Percentiles rank a stretch among this genome's conserved stretches.
These are phyloP conservation scores for Pseudeuparius sepicola DNA, from an alignment of 2,888 invertebrate genomes.

Conservation along the genomic window DNA sequence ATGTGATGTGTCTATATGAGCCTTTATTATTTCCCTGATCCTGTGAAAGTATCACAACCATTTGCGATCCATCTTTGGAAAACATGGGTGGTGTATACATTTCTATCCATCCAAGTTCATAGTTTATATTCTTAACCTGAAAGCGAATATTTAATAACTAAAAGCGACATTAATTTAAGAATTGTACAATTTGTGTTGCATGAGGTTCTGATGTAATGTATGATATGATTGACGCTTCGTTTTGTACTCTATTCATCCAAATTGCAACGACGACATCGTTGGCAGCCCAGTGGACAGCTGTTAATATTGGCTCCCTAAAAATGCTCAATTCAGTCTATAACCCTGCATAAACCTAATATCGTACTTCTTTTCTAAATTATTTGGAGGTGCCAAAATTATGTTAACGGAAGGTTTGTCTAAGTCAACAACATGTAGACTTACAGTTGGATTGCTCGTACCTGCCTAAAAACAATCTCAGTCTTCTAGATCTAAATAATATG, in stretches of 20 bases:
- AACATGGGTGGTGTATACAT: conserved; percentile 61
- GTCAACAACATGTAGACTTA: conserved; percentile 51
- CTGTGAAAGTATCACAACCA: conserved; percentile 66
- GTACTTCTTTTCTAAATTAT: conserved; percentile 35
- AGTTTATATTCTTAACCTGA: conserved; percentile 41
- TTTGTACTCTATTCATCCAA: conserved; percentile 88
- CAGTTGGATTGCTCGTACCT: conserved; percentile 57
- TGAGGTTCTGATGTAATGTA: conserved; percentile 26
- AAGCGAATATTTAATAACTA: conserved; percentile 25
- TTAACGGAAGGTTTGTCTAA: conserved; percentile 40
- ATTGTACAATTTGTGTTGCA: background rate
- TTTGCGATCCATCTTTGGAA: conserved; percentile 54
- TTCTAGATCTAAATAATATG: conserved; percentile 4
- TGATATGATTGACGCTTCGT: conserved; percentile 43
- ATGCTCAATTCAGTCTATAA: background rate
- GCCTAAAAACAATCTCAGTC: conserved; percentile 39
- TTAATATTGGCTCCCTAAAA: conserved; percentile 48
- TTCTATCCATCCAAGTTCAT: conserved; percentile 68
- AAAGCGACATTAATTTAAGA: too few species aligned
- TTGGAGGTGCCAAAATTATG: conserved; percentile 30
- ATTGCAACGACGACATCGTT: conserved; percentile 60
- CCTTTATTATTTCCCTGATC: conserved; percentile 47
- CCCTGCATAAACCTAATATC: conserved; percentile 17
- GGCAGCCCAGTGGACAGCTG: conserved; percentile 67
- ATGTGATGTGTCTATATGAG: conserved; percentile 56